phyloP scores from a whole-genome alignment of 92 coral and sea anemone genomes.

The Porites divaricata region DNA sequence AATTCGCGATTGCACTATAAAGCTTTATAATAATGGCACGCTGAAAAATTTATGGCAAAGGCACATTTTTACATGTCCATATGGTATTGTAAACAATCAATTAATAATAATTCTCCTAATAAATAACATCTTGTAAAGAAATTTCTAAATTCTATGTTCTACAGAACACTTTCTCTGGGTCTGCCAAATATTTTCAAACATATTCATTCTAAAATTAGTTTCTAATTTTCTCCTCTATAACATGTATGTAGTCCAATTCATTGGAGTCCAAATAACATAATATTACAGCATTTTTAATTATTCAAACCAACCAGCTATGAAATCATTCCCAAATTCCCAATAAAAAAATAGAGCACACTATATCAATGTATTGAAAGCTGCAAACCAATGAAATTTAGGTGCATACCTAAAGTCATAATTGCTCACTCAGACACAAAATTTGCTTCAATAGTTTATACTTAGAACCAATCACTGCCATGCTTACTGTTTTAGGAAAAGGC shows the following conservation, averaged over 20 bases:
- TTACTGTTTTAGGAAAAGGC: no score
- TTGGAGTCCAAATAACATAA: background rate
- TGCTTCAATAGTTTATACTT: no score
- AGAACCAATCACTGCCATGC: no score
- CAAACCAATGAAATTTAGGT: no score
- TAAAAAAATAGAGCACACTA: constrained; percentile 3
- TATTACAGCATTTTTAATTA: no score
- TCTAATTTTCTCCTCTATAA: background rate
- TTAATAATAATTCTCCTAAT: constrained; percentile 9
- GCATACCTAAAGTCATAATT: no score
- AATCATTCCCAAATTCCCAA: background rate
- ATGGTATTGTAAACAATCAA: background rate
- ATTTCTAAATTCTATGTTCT: background rate
- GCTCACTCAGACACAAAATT: no score
- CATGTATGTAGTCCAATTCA: background rate
- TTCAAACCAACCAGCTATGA: background rate
- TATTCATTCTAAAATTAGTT: background rate
- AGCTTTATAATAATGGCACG: background rate
- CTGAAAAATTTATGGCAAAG: background rate
- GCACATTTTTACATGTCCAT: background rate
- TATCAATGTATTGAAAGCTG: no score
- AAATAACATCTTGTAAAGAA: constrained; percentile 22
- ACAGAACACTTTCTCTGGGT: constrained; percentile 6
- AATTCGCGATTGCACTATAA: constrained; percentile 15
- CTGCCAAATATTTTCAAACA: background rate